Conservation (phyloP, 2,888 invertebrate genomes). For the Napeogenes sylphis region DNA sequence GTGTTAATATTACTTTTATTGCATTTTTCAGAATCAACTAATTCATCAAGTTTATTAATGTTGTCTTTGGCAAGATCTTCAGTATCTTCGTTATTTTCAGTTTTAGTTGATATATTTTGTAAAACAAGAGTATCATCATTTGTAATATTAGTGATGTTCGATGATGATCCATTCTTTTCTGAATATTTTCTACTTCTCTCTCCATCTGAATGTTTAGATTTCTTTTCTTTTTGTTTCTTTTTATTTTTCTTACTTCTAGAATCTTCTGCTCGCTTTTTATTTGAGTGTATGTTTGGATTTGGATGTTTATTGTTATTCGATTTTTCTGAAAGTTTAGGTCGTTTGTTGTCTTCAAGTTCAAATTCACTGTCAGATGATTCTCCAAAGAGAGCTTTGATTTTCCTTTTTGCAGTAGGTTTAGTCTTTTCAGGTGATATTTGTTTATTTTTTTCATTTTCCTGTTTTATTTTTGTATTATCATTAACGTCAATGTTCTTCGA, state of each 20-base stretch:
- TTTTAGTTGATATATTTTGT: constrained; percentile 11
- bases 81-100: constrained; percentile 12
- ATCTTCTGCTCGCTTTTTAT: constrained; percentile 32
- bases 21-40: constrained; percentile 8
- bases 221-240: constrained; percentile 32
- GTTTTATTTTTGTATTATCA: constrained; percentile 30
- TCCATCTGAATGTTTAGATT: constrained; percentile 18
- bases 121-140: constrained; percentile 14
- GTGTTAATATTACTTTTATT: constrained; percentile 8
- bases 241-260: constrained; percentile 29
- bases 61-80: background rate
- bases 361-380: constrained; percentile 69
- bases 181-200: constrained; percentile 10
- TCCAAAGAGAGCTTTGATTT: constrained; percentile 73
- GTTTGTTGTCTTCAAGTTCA: constrained; percentile 43
- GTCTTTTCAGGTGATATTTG: constrained; percentile 42
- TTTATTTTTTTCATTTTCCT: constrained; percentile 27
- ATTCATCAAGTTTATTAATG: background rate
- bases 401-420: constrained; percentile 58
- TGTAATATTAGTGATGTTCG: constrained; percentile 9
- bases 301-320: constrained; percentile 32
- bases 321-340: constrained; percentile 38
- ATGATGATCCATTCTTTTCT: constrained; percentile 34
- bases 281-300: constrained; percentile 11
- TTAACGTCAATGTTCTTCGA: constrained; percentile 26